Evolutionary conservation across 2,888 invertebrate species (phyloP), one percentile per base, ranked within the genome.

Genomic region (Anthrax anthrax): DNA sequence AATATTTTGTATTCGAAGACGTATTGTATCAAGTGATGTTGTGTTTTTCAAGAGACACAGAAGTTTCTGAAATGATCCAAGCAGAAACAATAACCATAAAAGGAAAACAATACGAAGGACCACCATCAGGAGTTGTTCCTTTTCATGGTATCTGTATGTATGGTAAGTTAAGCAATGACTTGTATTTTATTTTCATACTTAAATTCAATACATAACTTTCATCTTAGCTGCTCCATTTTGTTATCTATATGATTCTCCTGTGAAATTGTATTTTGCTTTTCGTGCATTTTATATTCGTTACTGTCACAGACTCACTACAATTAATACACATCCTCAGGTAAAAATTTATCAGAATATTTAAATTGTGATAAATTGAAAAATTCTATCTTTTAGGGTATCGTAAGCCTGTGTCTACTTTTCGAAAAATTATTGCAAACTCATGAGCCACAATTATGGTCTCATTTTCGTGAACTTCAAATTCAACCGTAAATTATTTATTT

Each of bases 141-240:
- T 95, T 94, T 67, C 94, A 96, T 64, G 95, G 95, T 2, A 94
- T 96, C 66, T 86, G 94, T 18, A 95, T 96, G 95, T 94, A 92
- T 65, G 90, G 91, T 91, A 73, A 68, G 76, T 44, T 91, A 73
- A 68, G 76, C 43, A 34, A 16, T 23, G 23, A 23, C 4, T 23
- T 23, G 23, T 23, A 36, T 36, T 1, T n/a, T 14, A 12, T 34
- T 34, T 34, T 27, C 88, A 36, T 39, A 2, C 13, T 0, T 19
- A 18, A 27, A 32, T 13, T 32, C 10, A 4, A 43, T 18, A 38
- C 8, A 17, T 18, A 17, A 34, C 6, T 36, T 39, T 27, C 53
- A 51, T 50, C 70, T 37, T 69, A 92, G 95, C 92, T 41, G 89
- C 92, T 0, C 95, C 95, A 1, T 84, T 96, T 60, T 95, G 95